Evolutionary conservation across 2,888 invertebrate genomes (phyloP), one percentile per base, ranked within the genome.

Genomic region (Dasypogon diadema): DNA sequence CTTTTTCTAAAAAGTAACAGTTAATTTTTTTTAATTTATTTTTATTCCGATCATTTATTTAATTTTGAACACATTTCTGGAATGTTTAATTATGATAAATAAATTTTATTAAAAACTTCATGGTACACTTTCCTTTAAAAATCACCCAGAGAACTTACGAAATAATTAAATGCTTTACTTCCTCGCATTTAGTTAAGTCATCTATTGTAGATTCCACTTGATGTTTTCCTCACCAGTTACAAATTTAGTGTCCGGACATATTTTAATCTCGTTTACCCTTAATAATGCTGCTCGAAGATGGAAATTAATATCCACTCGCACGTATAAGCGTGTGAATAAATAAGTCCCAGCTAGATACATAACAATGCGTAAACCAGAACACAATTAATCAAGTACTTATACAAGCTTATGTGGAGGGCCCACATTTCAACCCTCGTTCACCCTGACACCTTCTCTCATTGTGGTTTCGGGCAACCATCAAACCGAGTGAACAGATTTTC

Each of bases 401-500:
- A 51, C 51, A 42, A 51, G 70, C 51, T 70, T 70, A 70, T 14
- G n/a, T 48, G 16, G 48, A 51, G 51, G 48, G 26, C 70, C 70
- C 70, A 70, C 70, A 70, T 70, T 70, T 70, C 70, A 51, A 70
- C 70, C 70, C 51, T 70, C 70, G 70, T 70, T 70, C 70, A 51
- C 26, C 51, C 70, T 70, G 30, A 70, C 70, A 70, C 70, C 70
- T 70, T 51, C 70, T 70, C 70, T 51, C 54, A 54, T 70, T 70
- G 70, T 70, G 70, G 70, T 70, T 54, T 54, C 37, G 51, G 70
- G 51, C 48, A 70, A 70, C 70, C 70, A 70, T 70, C 70, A 70
- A 70, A 70, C 70, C 70, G 22, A 70, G 51, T 70, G 70, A 70
- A 70, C 70, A 70, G 70, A 70, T 70, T 70, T 70, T 70, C 70